These are phyloP conservation scores for Uloborus plumipes DNA, from an alignment of 2,888 invertebrate genomes.

Conservation along the genomic window DNA sequence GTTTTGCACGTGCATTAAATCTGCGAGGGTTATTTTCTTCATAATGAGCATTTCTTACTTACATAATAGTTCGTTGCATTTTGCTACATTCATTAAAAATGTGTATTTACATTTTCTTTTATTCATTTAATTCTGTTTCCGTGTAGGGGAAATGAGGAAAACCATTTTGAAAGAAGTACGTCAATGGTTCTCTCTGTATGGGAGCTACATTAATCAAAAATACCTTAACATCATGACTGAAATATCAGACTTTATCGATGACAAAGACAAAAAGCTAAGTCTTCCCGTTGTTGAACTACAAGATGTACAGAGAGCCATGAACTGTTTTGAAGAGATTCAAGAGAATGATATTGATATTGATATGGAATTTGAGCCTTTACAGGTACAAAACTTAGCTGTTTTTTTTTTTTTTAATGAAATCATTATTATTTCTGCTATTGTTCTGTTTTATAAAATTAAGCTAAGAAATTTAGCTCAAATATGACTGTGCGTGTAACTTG, in stretches of 20 bases:
- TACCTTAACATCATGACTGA: slow-evolving; percentile 81
- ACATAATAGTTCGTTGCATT: too few species aligned
- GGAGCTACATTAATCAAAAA: slow-evolving; percentile 78
- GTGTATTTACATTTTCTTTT: too few species aligned
- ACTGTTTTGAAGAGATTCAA: slow-evolving; percentile 81
- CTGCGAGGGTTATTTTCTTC: too few species aligned
- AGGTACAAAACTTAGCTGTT: slow-evolving; percentile 70
- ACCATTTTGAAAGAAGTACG: slow-evolving; percentile 80
- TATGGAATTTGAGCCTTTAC: slow-evolving; percentile 81
- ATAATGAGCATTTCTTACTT: too few species aligned
- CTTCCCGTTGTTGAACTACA: slow-evolving; percentile 80
- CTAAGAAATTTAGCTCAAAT: neutral
- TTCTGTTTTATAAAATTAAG: neutral
- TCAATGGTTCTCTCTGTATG: slow-evolving; percentile 83
- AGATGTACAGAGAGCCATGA: slow-evolving; percentile 81
- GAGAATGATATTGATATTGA: slow-evolving; percentile 87
- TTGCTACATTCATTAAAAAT: too few species aligned
- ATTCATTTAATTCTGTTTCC: neutral
- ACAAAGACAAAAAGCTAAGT: slow-evolving; percentile 79
- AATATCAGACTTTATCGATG: slow-evolving; percentile 83
- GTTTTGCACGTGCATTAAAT: too few species aligned
- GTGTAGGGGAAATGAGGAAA: slow-evolving; percentile 71
- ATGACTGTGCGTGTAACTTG: too few species aligned
- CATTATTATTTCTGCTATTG: too few species aligned
- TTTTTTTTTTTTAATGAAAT: too few species aligned